Percentiles rank a stretch among this genome's conserved stretches.
phyloP scores from a whole-genome alignment of 2,888 invertebrate genomes.

The Ormyrus pomaceus region DNA sequence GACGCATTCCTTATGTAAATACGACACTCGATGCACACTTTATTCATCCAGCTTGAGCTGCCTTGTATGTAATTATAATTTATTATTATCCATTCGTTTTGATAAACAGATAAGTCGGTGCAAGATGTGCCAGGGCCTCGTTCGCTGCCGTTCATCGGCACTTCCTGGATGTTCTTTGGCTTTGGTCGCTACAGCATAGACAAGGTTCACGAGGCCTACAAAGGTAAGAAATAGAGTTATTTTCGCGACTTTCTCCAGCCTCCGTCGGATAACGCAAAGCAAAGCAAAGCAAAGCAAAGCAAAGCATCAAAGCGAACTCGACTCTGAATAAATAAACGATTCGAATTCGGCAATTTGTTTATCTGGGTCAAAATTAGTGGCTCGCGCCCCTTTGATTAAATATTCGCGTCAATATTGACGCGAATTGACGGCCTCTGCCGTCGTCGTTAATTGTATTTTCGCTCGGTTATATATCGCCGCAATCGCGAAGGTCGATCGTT shows the following conservation, averaged over 20 bases:
- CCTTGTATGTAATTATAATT: conserved; percentile 12
- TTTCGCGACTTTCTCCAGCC: not conserved
- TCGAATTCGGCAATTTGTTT: conserved; percentile 43
- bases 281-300: not conserved
- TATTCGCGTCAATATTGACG: conserved; percentile 10
- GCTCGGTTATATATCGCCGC: not conserved
- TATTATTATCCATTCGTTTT: too few species aligned
- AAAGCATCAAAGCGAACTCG: not conserved
- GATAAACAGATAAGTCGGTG: conserved; percentile 55
- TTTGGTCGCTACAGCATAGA: conserved; percentile 82
- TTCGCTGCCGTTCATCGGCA: conserved; percentile 85
- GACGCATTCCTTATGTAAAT: too few species aligned
- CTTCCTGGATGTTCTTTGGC: conserved; percentile 88
- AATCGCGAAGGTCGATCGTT: conserved; percentile 7
- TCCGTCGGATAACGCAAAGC: not conserved
- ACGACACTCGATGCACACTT: too few species aligned
- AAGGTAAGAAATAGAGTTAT: conserved; percentile 77
- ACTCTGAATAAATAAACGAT: not conserved
- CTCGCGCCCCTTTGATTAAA: not conserved
- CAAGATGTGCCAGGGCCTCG: conserved; percentile 85
- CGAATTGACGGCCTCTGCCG: not conserved
- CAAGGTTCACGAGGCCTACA: conserved; percentile 87
- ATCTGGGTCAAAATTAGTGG: conserved; percentile 49
- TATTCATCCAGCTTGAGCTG: not conserved
- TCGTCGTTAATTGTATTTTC: not conserved